phyloP scores from a whole-genome alignment of 1,140 invertebrate species.

The Leptopilina boulardi region DNA sequence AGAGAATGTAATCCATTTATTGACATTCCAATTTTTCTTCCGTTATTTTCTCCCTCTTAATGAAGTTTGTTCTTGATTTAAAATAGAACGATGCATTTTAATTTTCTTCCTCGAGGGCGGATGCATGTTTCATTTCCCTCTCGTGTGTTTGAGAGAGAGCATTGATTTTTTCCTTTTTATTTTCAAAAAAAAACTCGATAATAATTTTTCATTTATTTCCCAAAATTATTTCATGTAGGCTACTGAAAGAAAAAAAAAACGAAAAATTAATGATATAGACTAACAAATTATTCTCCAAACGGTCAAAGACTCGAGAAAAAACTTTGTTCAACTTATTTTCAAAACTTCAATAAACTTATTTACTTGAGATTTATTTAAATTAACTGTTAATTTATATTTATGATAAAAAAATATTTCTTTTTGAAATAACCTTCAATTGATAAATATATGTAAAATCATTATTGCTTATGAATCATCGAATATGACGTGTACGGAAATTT shows the following conservation, averaged over 20 bases:
- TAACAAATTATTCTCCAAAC: no score
- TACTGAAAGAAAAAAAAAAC: neutral
- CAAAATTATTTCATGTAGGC: neutral
- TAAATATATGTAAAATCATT: no score
- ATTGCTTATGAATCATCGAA: no score
- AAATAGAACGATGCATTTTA: constrained; percentile 9
- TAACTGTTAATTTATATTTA: no score
- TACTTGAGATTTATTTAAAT: no score
- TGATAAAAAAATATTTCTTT: no score
- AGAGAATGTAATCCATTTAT: constrained; percentile 10
- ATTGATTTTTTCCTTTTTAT: constrained; percentile 24
- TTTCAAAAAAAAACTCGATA: neutral
- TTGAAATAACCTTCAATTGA: no score
- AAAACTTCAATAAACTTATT: no score
- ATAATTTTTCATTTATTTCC: neutral
- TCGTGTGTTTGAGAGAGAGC: neutral
- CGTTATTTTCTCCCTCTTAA: constrained; percentile 14
- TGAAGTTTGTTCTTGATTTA: constrained; percentile 12
- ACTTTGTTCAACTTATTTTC: no score
- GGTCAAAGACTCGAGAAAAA: no score
- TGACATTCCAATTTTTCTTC: constrained; percentile 2
- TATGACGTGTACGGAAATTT: neutral
- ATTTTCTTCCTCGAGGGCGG: constrained; percentile 14
- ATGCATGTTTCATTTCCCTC: constrained; percentile 20
- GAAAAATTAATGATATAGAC: no score